Base-by-base conservation (phyloP, 2,888 invertebrate genomes). In the Phyllotreta cruciferae region DNA sequence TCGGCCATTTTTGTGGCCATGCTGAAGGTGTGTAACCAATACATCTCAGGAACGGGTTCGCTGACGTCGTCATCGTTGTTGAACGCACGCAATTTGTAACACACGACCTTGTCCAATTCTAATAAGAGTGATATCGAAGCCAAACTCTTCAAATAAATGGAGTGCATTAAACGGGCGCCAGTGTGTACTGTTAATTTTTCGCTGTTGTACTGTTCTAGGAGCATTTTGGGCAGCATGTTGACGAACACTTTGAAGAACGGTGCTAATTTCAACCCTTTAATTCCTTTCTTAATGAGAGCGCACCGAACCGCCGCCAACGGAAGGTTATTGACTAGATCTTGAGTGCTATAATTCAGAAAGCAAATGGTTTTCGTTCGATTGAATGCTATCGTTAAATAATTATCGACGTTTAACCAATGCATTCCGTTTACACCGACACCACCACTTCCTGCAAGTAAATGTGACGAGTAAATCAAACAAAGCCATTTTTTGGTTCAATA, bases 161-260 rank as follows among this genome's bases (percentile, higher is more conserved):
- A 86, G 77, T 86, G 86, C 72, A 86, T 81, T 60, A 88, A 77
- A 71, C 86, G 86, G 13, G 84, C 82, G 0, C 88, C 88, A 56
- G 82, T 83, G 70, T 84, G 82, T 8, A 88, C 86, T 34, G 79
- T 74, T n/a, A 84, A 80, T 75, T 85, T 85, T 73, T 88, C 87
- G 69, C 82, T 80, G 35, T 82, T 78, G 70, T 85, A 85, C 72
- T 87, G 87, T 35, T 84, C 76, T 34, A 77, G 78, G 57, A 85
- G 77, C 14, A 87, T 78, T 37, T 79, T 78, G 0, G 87, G 87
- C 42, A 88, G 76, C 47, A 81, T 76, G 14, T 79, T 77, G 9
- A 84, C 76, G 9, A 85, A 74, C 1, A 81, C 76, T 67, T 81
- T 81, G 64, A 88, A 83, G 67, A 85, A 85, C 0, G 85, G 85